These are phyloP conservation scores for Agrotis exclamationis DNA, from an alignment of 2,888 invertebrate genomes.

Conservation along the genomic window DNA sequence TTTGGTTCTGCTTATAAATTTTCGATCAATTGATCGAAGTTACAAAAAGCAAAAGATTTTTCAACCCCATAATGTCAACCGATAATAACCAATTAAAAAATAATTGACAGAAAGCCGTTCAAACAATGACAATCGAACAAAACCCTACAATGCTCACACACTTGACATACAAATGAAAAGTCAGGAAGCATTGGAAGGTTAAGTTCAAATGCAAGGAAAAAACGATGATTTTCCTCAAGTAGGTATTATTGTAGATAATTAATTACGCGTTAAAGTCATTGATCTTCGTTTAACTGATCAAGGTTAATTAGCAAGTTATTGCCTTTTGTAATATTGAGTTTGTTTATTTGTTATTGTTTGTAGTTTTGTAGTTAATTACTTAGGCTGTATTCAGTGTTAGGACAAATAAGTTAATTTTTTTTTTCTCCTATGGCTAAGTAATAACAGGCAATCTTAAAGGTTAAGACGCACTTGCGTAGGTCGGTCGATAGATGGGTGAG, in stretches of 20 bases:
- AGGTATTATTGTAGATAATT: slow-evolving; percentile 15
- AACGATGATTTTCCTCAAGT: slow-evolving; percentile 42
- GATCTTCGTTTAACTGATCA: slow-evolving; percentile 27
- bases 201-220: slow-evolving; percentile 34
- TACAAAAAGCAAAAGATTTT: too few relatives aligned
- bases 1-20: too few relatives aligned
- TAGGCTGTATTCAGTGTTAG: not conserved
- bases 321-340: slow-evolving; percentile 8
- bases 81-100: not conserved
- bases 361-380: not conserved
- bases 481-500: too few relatives aligned
- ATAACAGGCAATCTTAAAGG: too few relatives aligned
- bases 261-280: slow-evolving; percentile 33
- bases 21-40: too few relatives aligned
- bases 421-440: too few relatives aligned
- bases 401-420: not conserved
- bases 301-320: slow-evolving; percentile 30
- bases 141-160: slow-evolving; percentile 14
- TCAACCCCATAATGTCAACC: not conserved
- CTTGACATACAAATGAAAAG: slow-evolving; percentile 42
- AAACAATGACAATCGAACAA: slow-evolving; percentile 15
- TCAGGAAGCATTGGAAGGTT: slow-evolving; percentile 43
- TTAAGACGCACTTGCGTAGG: too few relatives aligned
- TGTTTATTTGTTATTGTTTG: not conserved
- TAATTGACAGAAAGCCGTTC: slow-evolving; percentile 7